Base-by-base conservation (phyloP, 2,113 vertebrate species). In the Gracilinanus agilis region DNA sequence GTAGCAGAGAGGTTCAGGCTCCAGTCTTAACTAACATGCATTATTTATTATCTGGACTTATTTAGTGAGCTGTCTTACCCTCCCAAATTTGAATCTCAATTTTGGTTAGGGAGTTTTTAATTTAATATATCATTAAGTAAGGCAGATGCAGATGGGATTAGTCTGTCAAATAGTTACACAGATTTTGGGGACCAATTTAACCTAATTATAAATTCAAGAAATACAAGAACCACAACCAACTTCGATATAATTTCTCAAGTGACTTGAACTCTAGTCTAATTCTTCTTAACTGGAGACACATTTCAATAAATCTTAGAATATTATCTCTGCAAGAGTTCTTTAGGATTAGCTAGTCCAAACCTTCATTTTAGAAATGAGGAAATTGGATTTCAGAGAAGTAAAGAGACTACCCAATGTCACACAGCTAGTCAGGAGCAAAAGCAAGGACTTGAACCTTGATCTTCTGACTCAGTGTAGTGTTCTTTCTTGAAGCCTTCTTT, bases 261-360 rank as follows among this genome's bases (percentile, higher is more conserved):
- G 90, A 24, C 92, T 93, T 95, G 83, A 44, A 75, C 61, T 94
- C 95, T 96, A 96, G 95, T 96, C 94, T 93, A 91, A 44, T 89
- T 54, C 58, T 96, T 96, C 16, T 9, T 44, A 95, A 25, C 90
- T 96, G 92, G 49, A 93, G 55, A 96, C 89, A 95, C 88, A 96
- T 92, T 96, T 96, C 91, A 95, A 61, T 92, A 90, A 55, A 58
- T 97, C 44, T 91, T 96, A 97, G 97, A 97, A 90, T 90, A 27
- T 94, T 21, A 94, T 53, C 24, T n/a, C 90, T 95, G 13, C 19
- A 75, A n/a, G 34, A 1, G 6, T 75, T 75, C 13, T 75, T 75
- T 49, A 49, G 49, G 49, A 5, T 49, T 49, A 49, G 49, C 49
- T 49, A 2, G 5, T 49, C 49, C 49, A 49, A 49, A 49, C 49